Evolutionary conservation across 2,113 vertebrate genomes (phyloP), one percentile per base, ranked within the genome.

Genomic region (Plectropomus leopardus): DNA sequence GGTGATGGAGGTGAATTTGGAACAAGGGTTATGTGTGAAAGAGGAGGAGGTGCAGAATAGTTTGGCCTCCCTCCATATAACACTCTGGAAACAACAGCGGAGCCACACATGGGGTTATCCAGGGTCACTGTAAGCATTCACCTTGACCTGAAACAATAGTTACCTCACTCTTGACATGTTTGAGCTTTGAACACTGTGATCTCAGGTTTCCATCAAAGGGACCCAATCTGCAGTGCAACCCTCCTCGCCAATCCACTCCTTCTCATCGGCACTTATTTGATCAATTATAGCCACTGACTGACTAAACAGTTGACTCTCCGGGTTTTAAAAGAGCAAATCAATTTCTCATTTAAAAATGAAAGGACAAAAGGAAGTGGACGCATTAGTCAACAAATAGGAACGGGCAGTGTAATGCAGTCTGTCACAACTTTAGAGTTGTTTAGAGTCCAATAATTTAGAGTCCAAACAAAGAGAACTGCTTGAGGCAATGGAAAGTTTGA

Each of bases 341-440:
- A 91, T 91, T 86, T 77, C 83, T 86, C 72, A 88, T 88, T 88
- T 88, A 76, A 69, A 84, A 51, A 59, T 23, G n/a, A 81, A 66
- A 68, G 44, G 21, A 80, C 65, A 47, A 64, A 74, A 59, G 57
- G 57, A 50, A 45, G 44, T 17, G 34, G 3, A 0, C 10, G 19
- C 72, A 67, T 59, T 54, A 23, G 10, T 86, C 72, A 86, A 83
- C 76, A 84, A 54, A 80, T 32, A 51, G 28, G 34, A 71, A 45
- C 13, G 23, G n/a, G 30, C 45, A 47, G 68, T 16, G 13, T 4
- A 14, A 51, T 28, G 58, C 5, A 1, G 4, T 23, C 30, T 14
- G 30, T 15, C 40, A 32, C 36, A 71, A 67, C 58, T 66, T 26
- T 45, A n/a, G n/a, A n/a, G n/a, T n/a, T n/a, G n/a, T n/a, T n/a